Base-by-base conservation (phyloP, 2,888 invertebrate genomes). In the Leptinotarsa haldemani region DNA sequence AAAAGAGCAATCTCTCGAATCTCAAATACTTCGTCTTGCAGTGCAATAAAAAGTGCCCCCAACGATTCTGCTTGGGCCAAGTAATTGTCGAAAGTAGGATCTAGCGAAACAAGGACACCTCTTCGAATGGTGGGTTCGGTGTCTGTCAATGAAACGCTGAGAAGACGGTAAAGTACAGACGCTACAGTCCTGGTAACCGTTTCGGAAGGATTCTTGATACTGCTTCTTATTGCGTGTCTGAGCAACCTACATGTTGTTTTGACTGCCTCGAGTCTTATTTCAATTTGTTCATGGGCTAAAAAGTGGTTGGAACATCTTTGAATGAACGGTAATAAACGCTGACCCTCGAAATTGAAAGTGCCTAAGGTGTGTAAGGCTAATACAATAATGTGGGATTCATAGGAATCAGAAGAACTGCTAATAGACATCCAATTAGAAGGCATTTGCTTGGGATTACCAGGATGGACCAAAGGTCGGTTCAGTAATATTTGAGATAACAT, bases 11-110 rank as follows among this genome's bases (percentile, higher is more conserved):
- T 88, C 73, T 99, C 98, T 47, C 99, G 90, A 77, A 99, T 98
- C 88, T 97, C 97, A 85, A 98, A 95, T 79, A 96, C 94, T 88
- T 99, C 99, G 86, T 99, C 99, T 88, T 99, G 97, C 87, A 99
- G 91, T 0, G 97, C 97, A 73, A 98, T 94, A 84, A 98, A 97
- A 13, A 99, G 89, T 0, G 96, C 95, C 81, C 95, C 94, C 13
- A 99, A 88, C 79, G 97, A 98, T 88, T 99, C 98, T 0, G 98
- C 95, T 88, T 99, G 98, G 0, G 99, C 98, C 71, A 99, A 88
- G 86, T 99, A 97, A 46, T 93, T 93, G 85, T 99, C 97, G 87
- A 99, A 99, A 22, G 94, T 94, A 77, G 94, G 93, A 84, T 97
- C 95, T 25, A 99, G 89, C 0, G 97, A 97, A 76, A 95, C 94